Percentiles rank a stretch among this genome's conserved stretches.
phyloP scores from a whole-genome alignment of 2,113 vertebrate genomes.

The Ammodytes dubius region DNA sequence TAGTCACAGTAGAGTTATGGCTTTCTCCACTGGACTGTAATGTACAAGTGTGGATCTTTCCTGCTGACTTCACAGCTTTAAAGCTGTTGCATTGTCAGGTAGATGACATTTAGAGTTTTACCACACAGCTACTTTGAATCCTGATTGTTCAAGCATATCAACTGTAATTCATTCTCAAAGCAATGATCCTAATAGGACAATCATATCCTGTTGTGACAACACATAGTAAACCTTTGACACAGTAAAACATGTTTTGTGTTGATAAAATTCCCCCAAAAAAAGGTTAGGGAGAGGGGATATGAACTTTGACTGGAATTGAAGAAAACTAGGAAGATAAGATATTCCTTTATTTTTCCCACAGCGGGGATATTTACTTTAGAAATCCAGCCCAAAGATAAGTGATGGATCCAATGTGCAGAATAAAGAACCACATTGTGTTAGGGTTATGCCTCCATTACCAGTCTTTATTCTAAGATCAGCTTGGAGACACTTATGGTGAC shows the following conservation, averaged over 20 bases:
- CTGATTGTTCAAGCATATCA: slow-evolving; percentile 36
- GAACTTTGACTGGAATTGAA: background rate
- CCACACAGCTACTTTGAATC: slow-evolving; percentile 21
- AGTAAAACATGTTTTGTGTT: too few species aligned
- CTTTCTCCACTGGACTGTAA: slow-evolving; percentile 48
- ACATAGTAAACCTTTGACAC: slow-evolving; percentile 1
- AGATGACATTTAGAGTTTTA: slow-evolving; percentile 38
- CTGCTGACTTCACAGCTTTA: slow-evolving; percentile 45
- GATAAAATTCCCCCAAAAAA: background rate
- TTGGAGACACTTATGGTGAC: too few species aligned
- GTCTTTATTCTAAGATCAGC: background rate
- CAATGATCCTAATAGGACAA: slow-evolving; percentile 19
- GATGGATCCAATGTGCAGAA: too few species aligned
- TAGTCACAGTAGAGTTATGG: slow-evolving; percentile 32
- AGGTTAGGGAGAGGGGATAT: background rate
- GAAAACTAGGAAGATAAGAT: background rate
- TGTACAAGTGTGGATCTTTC: slow-evolving; percentile 34
- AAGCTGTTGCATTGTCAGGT: slow-evolving; percentile 31
- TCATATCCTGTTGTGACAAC: background rate
- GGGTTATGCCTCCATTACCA: background rate
- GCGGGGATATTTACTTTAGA: too few species aligned
- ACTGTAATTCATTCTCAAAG: slow-evolving; percentile 17
- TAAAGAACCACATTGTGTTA: too few species aligned
- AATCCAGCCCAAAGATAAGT: too few species aligned
- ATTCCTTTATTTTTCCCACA: too few species aligned